Evolutionary conservation across 2,888 invertebrate genomes (phyloP), one percentile per base, ranked within the genome.

Genomic region (Tridacna crocea): DNA sequence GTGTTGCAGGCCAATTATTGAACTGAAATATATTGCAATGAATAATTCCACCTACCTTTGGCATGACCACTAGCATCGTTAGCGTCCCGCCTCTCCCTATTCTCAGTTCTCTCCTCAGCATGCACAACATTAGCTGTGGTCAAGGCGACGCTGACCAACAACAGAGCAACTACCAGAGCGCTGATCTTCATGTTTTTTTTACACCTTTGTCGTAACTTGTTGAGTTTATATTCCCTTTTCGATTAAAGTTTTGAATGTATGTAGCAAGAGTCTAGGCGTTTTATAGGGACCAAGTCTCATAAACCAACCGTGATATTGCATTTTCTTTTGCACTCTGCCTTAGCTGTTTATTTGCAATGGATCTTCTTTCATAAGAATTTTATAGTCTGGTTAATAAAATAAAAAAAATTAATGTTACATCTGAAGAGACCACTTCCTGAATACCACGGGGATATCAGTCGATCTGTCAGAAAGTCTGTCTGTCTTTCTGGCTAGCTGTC

Each of bases 131-230:
- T 70, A 10, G 51, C 70, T 48, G 70, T 48, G 13, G 70, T 48
- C n/a, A 70, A 19, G 12, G 48, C 70, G 12, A 70, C 48, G 46
- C 70, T 70, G 22, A 70, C 48, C 22, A 70, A 22, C 70, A 70
- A 36, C 10, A 70, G 70, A 22, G 70, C 70, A 70, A 70, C 48
- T 47, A 70, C 51, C 70, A 70, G 24, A 27, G 70, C 11, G 10
- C 11, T 24, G 70, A 46, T 47, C 70, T 48, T 70, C 70, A 70
- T 70, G n/a, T 70, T 70, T n/a, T n/a, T n/a, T n/a, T n/a, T n/a
- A n/a, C 36, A 12, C 13, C 3, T 15, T n/a, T 11, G 15, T 17
- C 10, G 8, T 6, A 66, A 12, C 36, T 66, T 36, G 26, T 46
- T 46, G 19, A 66, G 26, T 12, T n/a, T 13, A 66, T 19, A n/a